phyloP scores from a whole-genome alignment of 2,888 invertebrate genomes.

The Blastobasis adustella region DNA sequence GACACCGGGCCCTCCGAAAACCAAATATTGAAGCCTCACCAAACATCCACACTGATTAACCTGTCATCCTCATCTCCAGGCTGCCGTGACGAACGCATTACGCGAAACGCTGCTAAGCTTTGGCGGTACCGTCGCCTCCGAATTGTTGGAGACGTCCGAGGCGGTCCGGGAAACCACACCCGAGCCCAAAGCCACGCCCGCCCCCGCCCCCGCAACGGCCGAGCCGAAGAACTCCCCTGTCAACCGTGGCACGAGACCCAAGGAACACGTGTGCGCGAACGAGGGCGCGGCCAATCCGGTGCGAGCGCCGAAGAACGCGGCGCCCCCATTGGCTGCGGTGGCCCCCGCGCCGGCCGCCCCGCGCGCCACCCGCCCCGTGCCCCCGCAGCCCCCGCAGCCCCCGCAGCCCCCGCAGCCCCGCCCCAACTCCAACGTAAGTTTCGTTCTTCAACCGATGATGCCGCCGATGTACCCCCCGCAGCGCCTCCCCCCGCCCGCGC shows the following conservation, averaged over 20 bases:
- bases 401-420: conserved; percentile 13
- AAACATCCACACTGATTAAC: no score
- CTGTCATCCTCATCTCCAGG: conserved; percentile 26
- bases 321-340: conserved; percentile 26
- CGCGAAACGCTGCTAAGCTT: conserved; percentile 63
- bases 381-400: conserved; percentile 13
- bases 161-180: conserved; percentile 13
- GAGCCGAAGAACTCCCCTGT: conserved; percentile 33
- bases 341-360: conserved; percentile 15
- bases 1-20: no score
- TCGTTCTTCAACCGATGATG: conserved; percentile 36
- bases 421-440: conserved; percentile 38
- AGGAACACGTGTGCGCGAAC: conserved; percentile 19
- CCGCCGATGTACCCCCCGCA: conserved; percentile 22
- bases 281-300: conserved; percentile 1
- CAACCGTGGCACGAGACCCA: conserved; percentile 21
- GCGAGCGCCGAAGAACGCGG: conserved; percentile 15
- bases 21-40: no score
- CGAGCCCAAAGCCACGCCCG: conserved; percentile 3
- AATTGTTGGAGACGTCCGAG: conserved; percentile 45
- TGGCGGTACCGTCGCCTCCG: conserved; percentile 52
- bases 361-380: conserved; percentile 13
- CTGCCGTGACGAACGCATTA: conserved; percentile 63
- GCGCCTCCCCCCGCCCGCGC: conserved; percentile 22
- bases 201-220: conserved; percentile 14